These are phyloP conservation scores for Ooceraea biroi DNA, from an alignment of 1,140 invertebrate species.

Conservation along the genomic window DNA sequence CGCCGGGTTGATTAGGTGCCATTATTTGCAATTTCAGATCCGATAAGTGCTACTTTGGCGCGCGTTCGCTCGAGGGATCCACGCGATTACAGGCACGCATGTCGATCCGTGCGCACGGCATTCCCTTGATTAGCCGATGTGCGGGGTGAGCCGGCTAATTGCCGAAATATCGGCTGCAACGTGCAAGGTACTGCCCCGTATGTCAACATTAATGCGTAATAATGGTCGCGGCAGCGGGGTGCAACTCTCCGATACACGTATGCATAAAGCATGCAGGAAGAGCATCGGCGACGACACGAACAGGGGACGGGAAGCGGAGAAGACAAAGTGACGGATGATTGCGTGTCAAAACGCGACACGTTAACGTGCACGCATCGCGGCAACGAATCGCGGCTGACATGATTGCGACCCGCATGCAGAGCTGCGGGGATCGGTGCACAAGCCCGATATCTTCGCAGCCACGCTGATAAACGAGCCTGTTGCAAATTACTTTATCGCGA, in stretches of 20 bases:
- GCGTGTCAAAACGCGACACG: constrained; percentile 55
- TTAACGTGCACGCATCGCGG: constrained; percentile 34
- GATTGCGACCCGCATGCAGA: constrained; percentile 45
- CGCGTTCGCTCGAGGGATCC: not conserved
- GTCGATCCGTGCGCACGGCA: constrained; percentile 49
- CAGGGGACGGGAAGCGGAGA: not conserved
- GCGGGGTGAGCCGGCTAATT: constrained; percentile 73
- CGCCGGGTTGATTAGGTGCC: not conserved
- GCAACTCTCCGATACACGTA: constrained; percentile 30
- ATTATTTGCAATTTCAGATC: not conserved
- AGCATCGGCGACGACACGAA: not conserved
- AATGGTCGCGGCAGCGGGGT: constrained; percentile 54
- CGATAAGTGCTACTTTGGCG: constrained; percentile 14
- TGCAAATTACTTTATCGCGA: constrained; percentile 62
- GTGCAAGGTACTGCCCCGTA: constrained; percentile 71
- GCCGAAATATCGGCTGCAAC: constrained; percentile 76
- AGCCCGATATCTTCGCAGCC: constrained; percentile 33
- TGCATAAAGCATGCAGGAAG: constrained; percentile 31
- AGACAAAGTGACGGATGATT: constrained; percentile 62
- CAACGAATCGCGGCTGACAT: constrained; percentile 25
- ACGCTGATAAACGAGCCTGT: constrained; percentile 54
- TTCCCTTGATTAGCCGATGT: constrained; percentile 70
- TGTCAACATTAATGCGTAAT: constrained; percentile 80
- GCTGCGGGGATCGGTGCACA: constrained; percentile 8
- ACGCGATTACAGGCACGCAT: constrained; percentile 45